Evolutionary conservation across 1,140 invertebrate species (phyloP).

Genomic region (Drosophila guanche): DNA sequence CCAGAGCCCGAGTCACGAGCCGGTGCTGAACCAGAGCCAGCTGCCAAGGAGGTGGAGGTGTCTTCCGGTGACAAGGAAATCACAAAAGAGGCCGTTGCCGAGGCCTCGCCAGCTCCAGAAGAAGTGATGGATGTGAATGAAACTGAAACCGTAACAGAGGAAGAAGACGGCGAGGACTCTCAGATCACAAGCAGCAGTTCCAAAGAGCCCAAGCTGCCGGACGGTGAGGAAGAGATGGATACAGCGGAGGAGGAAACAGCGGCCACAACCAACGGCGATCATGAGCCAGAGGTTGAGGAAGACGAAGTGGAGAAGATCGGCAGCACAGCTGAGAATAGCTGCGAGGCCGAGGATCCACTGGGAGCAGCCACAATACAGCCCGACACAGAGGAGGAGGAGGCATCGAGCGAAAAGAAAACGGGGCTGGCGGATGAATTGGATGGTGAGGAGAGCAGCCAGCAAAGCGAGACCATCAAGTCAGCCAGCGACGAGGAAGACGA

Average conservation of each 20-base stretch:
- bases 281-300: constrained; percentile 53
- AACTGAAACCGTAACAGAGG: constrained; percentile 5
- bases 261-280: constrained; percentile 72
- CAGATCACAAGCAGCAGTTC: constrained; percentile 70
- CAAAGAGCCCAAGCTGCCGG: constrained; percentile 43
- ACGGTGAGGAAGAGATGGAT: constrained; percentile 43
- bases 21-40: constrained; percentile 10
- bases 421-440: constrained; percentile 39
- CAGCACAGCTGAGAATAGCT: constrained; percentile 70
- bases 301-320: constrained; percentile 74
- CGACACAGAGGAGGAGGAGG: constrained; percentile 38
- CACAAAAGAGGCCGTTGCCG: constrained; percentile 33
- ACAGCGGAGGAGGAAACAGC: constrained; percentile 57
- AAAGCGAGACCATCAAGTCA: constrained; percentile 54
- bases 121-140: constrained; percentile 61
- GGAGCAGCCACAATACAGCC: constrained; percentile 41
- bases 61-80: constrained; percentile 11
- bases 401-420: constrained; percentile 31
- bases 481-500: constrained; percentile 42
- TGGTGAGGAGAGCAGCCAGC: constrained; percentile 45
- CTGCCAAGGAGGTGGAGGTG: constrained; percentile 11
- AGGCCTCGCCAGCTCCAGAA: constrained; percentile 33
- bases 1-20: constrained; percentile 13
- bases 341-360: constrained; percentile 71
- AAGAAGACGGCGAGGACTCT: constrained; percentile 65